Percentiles rank a stretch among this genome's conserved stretches.
These are phyloP conservation scores for Cataglyphis livida DNA, from an alignment of 2,888 invertebrate genomes.

Conservation along the genomic window DNA sequence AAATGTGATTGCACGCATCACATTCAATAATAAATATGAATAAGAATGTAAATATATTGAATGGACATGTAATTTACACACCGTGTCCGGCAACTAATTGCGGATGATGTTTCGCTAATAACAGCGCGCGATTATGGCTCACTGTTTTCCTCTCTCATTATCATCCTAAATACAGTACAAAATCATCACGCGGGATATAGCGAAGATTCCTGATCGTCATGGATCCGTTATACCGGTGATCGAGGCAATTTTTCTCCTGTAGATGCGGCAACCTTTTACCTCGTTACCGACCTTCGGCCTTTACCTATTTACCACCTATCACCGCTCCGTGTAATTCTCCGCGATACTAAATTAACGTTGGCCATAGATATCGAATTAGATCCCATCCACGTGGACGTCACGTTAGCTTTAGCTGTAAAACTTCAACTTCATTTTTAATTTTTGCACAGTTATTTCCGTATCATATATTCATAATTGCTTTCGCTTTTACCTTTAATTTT, in stretches of 20 bases:
- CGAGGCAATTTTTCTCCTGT: slow-evolving; percentile 53
- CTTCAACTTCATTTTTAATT: background rate
- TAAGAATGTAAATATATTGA: slow-evolving; percentile 48
- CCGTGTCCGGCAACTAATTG: slow-evolving; percentile 27
- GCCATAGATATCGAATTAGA: slow-evolving; percentile 32
- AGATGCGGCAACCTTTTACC: slow-evolving; percentile 46
- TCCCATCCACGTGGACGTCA: background rate
- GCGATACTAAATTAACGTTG: slow-evolving; percentile 37
- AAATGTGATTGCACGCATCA: slow-evolving; percentile 9
- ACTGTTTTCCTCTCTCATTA: slow-evolving; percentile 48
- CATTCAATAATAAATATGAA: slow-evolving; percentile 41
- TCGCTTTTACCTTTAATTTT: background rate
- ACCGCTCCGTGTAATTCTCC: background rate
- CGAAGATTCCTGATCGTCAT: slow-evolving; percentile 41
- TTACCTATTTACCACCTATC: slow-evolving; percentile 58
- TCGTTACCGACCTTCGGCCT: slow-evolving; percentile 54
- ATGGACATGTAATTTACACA: slow-evolving; percentile 39
- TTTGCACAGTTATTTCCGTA: background rate
- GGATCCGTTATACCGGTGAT: slow-evolving; percentile 51
- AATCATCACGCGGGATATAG: slow-evolving; percentile 35
- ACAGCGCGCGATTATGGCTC: slow-evolving; percentile 13
- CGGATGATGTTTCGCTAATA: slow-evolving; percentile 45
- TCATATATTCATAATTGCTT: background rate
- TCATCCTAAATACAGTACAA: slow-evolving; percentile 52
- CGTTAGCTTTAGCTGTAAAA: background rate